Evolutionary conservation across 2,888 invertebrate genomes (phyloP), one percentile per base, ranked within the genome.

Genomic region (Anagyrus pseudococci): DNA sequence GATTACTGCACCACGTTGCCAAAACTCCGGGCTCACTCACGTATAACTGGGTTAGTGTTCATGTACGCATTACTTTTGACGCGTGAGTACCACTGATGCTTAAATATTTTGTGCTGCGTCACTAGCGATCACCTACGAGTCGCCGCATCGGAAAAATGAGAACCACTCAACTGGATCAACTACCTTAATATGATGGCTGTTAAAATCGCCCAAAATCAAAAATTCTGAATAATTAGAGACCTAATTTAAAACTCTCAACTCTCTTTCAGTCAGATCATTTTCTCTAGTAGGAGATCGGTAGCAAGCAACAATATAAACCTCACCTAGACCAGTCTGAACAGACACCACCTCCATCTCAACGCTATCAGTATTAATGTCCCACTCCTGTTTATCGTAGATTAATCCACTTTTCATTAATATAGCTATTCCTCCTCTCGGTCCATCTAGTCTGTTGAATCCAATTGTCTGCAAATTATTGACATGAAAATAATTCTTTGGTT

Each of bases 131-230:
- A 29, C 29, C 4, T 29, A 29, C 29, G 29, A 29, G 10, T 10
- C 29, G 29, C 29, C 29, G 10, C 10, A 29, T 29, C 10, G 29
- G 10, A 10, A 29, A 29, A 29, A 29, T 29, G 10, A 29, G 29
- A 29, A 29, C 29, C 29, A 29, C 29, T 29, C 29, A 29, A 10
- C 10, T 29, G 29, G 29, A 29, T 29, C 29, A 29, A 29, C 29
- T 29, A 29, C 29, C 29, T 29, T 29, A 29, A 29, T n/a, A n/a
- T 46, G 50, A 43, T 57, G 62, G 2, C 50, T 23, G n/a, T 61
- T 49, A 23, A 50, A 61, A 29, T 61, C 61, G 1, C 43, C 61
- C 2, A n/a, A 4, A 10, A 49, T 8, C 4, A 49, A 23, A 48
- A 48, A 56, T 4, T 19, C 10, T 1, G 41, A 7, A 10, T 26